Evolutionary conservation across 53 echinoderm and acorn worm genomes (phyloP).

Genomic region (Echinarachnius parma): DNA sequence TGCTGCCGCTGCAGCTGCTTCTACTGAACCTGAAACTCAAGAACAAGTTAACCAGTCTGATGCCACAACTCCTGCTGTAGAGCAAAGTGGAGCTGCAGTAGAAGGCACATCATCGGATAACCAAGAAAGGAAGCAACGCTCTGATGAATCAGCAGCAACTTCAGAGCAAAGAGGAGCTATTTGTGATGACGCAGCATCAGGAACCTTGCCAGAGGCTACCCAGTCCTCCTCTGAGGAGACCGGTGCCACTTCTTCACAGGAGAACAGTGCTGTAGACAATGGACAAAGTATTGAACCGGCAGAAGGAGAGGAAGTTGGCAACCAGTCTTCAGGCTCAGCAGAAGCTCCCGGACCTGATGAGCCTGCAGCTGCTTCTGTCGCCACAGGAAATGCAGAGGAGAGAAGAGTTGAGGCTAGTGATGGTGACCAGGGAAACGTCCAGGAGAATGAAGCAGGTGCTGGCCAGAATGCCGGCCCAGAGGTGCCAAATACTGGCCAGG

Average conservation of each 20-base stretch:
- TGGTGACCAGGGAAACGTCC: background rate
- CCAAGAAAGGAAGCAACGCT: too few species aligned
- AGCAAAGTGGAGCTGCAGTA: background rate
- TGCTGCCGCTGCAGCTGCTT: background rate
- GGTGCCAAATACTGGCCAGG: background rate
- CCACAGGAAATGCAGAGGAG: background rate
- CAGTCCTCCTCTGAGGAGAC: too few species aligned
- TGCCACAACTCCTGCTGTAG: background rate
- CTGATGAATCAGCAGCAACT: too few species aligned
- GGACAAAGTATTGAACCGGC: too few species aligned
- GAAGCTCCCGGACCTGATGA: too few species aligned
- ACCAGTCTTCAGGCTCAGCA: background rate
- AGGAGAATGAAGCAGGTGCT: background rate
- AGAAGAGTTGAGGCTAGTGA: too few species aligned
- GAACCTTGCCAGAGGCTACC: too few species aligned
- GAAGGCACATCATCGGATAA: background rate
- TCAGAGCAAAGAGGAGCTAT: too few species aligned
- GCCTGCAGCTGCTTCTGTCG: background rate
- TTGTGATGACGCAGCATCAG: too few species aligned
- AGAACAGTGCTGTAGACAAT: too few species aligned
- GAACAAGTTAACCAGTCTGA: background rate
- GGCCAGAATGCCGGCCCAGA: background rate
- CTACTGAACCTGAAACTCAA: background rate
- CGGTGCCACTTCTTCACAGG: too few species aligned
- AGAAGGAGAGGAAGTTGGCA: background rate